Percentiles rank a stretch among this genome's conserved stretches.
These are phyloP conservation scores for Margarornis squamiger DNA, from an alignment of 2,797 vertebrate species.

Conservation along the genomic window DNA sequence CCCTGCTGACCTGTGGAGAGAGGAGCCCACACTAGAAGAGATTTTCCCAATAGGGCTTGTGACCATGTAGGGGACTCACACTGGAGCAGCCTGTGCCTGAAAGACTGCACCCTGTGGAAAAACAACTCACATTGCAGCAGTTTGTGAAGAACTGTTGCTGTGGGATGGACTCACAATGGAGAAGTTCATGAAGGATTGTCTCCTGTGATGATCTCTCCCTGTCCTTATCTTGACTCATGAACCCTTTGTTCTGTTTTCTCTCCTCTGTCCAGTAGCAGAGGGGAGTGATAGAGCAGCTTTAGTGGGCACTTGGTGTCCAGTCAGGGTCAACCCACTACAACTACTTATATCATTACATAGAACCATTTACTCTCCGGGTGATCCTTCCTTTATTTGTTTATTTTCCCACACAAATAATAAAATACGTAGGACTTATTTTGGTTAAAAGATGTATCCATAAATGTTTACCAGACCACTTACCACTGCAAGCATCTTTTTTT, in stretches of 20 bases:
- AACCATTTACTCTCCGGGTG: not conserved
- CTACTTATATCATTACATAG: not conserved
- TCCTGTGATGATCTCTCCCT: not conserved
- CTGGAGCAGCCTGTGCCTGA: not conserved
- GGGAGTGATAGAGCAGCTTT: not conserved
- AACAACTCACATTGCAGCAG: not conserved
- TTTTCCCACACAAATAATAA: not conserved
- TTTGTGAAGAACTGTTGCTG: not conserved
- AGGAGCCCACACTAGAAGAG: not conserved
- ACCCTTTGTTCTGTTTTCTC: not conserved
- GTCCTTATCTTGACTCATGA: not conserved
- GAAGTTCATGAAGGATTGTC: not conserved
- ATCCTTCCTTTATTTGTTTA: not conserved
- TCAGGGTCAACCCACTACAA: no score
- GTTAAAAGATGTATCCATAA: not conserved
- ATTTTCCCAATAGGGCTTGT: no score
- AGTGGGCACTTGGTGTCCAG: not conserved
- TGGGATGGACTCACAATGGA: not conserved
- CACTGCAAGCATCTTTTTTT: not conserved
- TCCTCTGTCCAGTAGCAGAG: not conserved
- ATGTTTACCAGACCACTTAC: not conserved
- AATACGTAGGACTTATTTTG: not conserved
- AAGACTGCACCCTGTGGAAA: not conserved
- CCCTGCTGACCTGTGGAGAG: not conserved
- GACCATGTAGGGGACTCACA: not conserved